Conservation (phyloP, 2,888 invertebrate species). For the Ectemnius lituratus region DNA sequence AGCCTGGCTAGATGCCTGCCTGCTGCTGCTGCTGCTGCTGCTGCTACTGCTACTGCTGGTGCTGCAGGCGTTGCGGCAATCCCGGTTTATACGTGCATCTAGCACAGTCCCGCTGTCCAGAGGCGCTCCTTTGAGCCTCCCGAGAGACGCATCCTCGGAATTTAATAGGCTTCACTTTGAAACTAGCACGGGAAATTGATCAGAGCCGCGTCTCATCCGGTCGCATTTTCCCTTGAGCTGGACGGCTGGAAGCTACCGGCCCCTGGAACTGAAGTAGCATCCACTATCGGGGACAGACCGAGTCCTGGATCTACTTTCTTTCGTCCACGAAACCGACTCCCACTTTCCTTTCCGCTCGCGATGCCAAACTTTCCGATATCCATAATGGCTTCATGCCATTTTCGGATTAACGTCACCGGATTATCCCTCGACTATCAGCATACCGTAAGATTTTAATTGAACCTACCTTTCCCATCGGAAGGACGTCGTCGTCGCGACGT, state of each 20-base stretch:
- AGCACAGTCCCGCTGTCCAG: constrained; percentile 4
- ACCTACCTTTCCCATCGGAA: not conserved
- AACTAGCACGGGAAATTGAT: constrained; percentile 64
- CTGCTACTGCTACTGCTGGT: not conserved
- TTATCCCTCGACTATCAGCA: not conserved
- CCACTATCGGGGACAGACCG: too few species aligned
- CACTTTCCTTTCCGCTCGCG: too few species aligned
- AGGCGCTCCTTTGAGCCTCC: constrained; percentile 62
- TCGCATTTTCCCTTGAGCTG: constrained; percentile 54
- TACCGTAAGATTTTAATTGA: not conserved
- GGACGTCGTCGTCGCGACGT: too few species aligned
- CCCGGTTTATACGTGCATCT: constrained; percentile 56
- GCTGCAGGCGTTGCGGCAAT: constrained; percentile 52
- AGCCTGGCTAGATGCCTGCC: not conserved
- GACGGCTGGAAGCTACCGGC: not conserved
- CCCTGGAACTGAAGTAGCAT: too few species aligned
- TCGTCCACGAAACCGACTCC: too few species aligned
- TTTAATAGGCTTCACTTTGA: constrained; percentile 71
- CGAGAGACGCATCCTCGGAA: constrained; percentile 64
- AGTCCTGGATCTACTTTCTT: too few species aligned
- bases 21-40: not conserved
- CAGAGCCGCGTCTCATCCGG: constrained; percentile 44
- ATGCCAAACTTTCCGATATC: constrained; percentile 15
- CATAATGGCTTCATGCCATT: constrained; percentile 37
- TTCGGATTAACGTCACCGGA: constrained; percentile 30